Evolutionary conservation across 2,113 vertebrate genomes (phyloP).

Genomic region (Tichodroma muraria): DNA sequence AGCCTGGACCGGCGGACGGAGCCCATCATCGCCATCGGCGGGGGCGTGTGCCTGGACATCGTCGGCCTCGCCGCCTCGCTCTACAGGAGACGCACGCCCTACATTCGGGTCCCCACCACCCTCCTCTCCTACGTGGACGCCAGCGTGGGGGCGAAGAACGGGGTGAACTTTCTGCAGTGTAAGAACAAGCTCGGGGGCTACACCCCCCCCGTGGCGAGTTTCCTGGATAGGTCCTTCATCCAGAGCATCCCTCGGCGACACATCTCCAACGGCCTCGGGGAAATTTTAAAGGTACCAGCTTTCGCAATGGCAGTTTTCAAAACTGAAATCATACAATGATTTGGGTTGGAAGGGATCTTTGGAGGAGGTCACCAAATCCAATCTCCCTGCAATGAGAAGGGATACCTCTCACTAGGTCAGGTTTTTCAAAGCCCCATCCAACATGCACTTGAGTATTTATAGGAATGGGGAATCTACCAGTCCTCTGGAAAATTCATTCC

Average conservation of each 20-base stretch:
- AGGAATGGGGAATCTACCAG: background rate
- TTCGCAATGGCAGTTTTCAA: background rate
- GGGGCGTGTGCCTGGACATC: slow-evolving; percentile 79
- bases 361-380: background rate
- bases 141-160: slow-evolving; percentile 78
- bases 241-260: slow-evolving; percentile 74
- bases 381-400: fast-evolving
- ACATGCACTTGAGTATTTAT: background rate
- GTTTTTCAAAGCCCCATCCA: background rate
- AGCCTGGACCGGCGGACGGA: slow-evolving; percentile 74
- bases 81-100: slow-evolving; percentile 77
- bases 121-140: slow-evolving; percentile 80
- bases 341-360: background rate
- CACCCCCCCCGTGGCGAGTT: slow-evolving; percentile 70
- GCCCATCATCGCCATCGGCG: slow-evolving; percentile 79
- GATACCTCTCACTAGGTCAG: background rate
- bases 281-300: slow-evolving; percentile 77
- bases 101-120: slow-evolving; percentile 80
- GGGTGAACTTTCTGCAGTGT: slow-evolving; percentile 81
- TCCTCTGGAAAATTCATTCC: background rate
- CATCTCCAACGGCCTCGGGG: slow-evolving; percentile 80
- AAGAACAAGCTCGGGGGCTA: slow-evolving; percentile 83
- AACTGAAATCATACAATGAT: background rate
- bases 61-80: slow-evolving; percentile 77
- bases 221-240: slow-evolving; percentile 79